phyloP scores from a whole-genome alignment of 1,140 invertebrate species.

The Stegodyphus mimosarum region DNA sequence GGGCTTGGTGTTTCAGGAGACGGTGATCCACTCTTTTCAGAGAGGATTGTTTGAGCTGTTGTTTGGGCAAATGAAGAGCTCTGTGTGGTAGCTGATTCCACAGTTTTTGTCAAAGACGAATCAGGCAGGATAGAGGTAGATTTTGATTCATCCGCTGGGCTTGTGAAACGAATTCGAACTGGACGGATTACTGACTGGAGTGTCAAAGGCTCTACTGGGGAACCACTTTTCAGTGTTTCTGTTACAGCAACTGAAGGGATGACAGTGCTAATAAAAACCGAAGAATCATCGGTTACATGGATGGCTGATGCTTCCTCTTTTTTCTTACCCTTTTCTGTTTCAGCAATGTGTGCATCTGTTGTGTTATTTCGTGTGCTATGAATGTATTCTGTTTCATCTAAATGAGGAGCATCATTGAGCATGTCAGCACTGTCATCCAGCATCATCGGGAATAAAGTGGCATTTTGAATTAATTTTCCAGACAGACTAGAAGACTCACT shows the following conservation, averaged over 20 bases:
- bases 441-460: not conserved
- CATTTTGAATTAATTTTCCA: not conserved
- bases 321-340: not conserved
- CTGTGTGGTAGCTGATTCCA: not conserved
- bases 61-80: constrained; percentile 7
- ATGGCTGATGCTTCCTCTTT: not conserved
- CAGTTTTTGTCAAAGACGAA: not conserved
- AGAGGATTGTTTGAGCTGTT: not conserved
- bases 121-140: not conserved
- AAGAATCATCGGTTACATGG: not conserved
- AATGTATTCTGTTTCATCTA: not conserved
- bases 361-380: not conserved
- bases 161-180: constrained; percentile 29
- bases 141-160: not conserved
- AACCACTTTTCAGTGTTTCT: not conserved
- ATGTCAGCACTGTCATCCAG: constrained; percentile 15
- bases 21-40: not conserved
- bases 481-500: not conserved
- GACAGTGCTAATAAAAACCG: too few relatives aligned
- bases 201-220: not conserved
- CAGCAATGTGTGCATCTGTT: not conserved
- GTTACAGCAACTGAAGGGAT: not conserved
- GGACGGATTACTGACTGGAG: constrained; percentile 34
- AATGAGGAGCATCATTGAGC: constrained; percentile 17
- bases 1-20: constrained; percentile 15